phyloP scores from a whole-genome alignment of 2,888 invertebrate species.

The Nebria brevicollis region DNA sequence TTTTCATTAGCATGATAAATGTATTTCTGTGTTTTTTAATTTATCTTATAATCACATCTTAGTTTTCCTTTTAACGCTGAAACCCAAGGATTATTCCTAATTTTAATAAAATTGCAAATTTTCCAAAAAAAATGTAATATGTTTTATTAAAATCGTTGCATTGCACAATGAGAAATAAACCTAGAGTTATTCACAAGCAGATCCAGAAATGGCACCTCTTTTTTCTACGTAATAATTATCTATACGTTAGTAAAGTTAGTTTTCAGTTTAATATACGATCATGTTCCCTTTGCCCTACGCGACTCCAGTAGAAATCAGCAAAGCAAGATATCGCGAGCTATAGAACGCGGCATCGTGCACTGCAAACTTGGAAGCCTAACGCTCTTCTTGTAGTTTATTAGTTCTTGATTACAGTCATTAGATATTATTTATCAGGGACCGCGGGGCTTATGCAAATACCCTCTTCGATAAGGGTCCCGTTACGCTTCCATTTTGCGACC shows the following conservation, averaged over 20 bases:
- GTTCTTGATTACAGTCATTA: slow-evolving; percentile 52
- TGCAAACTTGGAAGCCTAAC: slow-evolving; percentile 6
- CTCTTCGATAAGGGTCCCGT: slow-evolving; percentile 49
- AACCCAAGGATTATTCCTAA: no score
- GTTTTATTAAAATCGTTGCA: no score
- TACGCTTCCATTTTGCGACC: slow-evolving; percentile 42
- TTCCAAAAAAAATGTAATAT: no score
- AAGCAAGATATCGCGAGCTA: background rate
- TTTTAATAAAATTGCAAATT: no score
- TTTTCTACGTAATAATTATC: background rate
- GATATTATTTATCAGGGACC: slow-evolving; percentile 52
- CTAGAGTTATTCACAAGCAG: no score
- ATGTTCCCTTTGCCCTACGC: background rate
- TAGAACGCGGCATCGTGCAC: slow-evolving; percentile 4
- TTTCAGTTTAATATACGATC: background rate
- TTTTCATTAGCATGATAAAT: background rate
- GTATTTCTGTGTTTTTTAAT: background rate
- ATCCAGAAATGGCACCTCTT: background rate
- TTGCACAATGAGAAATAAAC: no score
- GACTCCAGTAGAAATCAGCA: background rate
- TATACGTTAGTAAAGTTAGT: background rate
- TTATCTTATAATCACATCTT: background rate
- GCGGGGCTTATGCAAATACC: slow-evolving; percentile 48
- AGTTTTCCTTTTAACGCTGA: background rate
- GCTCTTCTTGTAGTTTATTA: slow-evolving; percentile 45